Percentiles rank a stretch among this genome's conserved stretches.
Conservation (phyloP, 2,797 vertebrate species). For the Esox lucius region DNA sequence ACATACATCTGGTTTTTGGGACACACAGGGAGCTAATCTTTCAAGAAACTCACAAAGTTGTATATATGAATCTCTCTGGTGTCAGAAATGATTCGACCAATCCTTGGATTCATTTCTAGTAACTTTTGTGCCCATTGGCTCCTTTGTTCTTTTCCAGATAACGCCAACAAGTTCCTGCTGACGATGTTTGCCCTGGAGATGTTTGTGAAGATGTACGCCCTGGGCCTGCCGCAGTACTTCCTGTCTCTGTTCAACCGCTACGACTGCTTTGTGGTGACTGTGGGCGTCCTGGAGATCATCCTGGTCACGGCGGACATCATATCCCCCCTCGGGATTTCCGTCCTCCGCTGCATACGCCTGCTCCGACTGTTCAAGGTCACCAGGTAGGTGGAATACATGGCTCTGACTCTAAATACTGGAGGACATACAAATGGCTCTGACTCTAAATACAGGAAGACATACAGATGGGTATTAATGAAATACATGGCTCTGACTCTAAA, state of each 20-base stretch:
- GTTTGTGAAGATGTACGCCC: slow-evolving; percentile 94
- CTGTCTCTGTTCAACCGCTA: slow-evolving; percentile 98
- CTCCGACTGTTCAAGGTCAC: slow-evolving; percentile 95
- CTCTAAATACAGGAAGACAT: too few species aligned
- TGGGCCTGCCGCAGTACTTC: slow-evolving; percentile 90
- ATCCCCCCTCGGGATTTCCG: slow-evolving; percentile 91
- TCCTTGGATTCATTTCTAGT: too few species aligned
- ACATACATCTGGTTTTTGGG: too few species aligned
- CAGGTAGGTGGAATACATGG: too few species aligned
- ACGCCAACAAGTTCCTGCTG: slow-evolving; percentile 85
- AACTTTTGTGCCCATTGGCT: not conserved
- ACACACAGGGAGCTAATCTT: too few species aligned
- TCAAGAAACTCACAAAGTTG: too few species aligned
- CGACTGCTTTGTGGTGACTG: slow-evolving; percentile 94
- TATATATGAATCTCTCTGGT: too few species aligned
- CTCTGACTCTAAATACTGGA: too few species aligned
- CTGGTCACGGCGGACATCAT: slow-evolving; percentile 81
- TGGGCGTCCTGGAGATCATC: slow-evolving; percentile 88
- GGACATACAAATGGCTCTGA: too few species aligned
- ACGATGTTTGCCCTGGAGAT: slow-evolving; percentile 90
- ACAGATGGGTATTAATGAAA: not conserved
- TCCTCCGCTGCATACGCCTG: slow-evolving; percentile 93
- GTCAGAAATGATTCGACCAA: too few species aligned
- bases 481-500: too few species aligned
- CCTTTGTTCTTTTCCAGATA: slow-evolving; percentile 73